Base-by-base conservation (phyloP, 2,113 vertebrate genomes). In the Himantopus leucocephalus region DNA sequence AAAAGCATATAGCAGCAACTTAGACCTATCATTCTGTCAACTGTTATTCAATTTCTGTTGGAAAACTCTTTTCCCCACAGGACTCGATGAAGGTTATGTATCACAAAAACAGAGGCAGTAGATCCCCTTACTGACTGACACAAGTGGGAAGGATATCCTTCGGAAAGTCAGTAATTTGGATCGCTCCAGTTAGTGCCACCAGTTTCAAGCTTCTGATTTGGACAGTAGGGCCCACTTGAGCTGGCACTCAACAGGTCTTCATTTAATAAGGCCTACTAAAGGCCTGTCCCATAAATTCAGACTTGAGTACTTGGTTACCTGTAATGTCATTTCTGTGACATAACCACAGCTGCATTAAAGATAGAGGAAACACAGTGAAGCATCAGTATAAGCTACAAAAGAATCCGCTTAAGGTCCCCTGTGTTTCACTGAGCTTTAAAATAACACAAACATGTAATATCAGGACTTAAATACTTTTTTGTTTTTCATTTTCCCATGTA, bases 401-500 rank as follows among this genome's bases (percentile, higher is more conserved):
- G 9, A 50, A 43, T 52, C 2, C 1, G 4, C 32, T 26, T 15
- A 47, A 75, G 12, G 26, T 78, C 22, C 70, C 23, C 10, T 72
- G 18, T 86, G 39, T 91, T 80, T 81, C 32, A 5, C 0, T 76
- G 32, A 6, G 34, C 55, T 86, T 88, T 19, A 50, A 67, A 73
- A 58, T 79, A 58, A 37, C 59, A 27, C 14, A 41, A 16, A 34
- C 2, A 2, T 52, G 20, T 56, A 68, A 39, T 47, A 67, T 17
- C 10, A 17, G 48, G 23, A 56, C 8, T 52, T 64, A 75, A 79
- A n/a, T 76, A 6, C 16, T 59, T 32, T 48, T 7, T 59, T 32
- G 43, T 7, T 67, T 34, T 6, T 1, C 4, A 7, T 43, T 64
- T 68, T 66, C 23, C n/a, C 6, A 0, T 30, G 6, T 39, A 20